Evolutionary conservation across 2,888 invertebrate species (phyloP), one percentile per base, ranked within the genome.

Genomic region (Coecobrya sp.): DNA sequence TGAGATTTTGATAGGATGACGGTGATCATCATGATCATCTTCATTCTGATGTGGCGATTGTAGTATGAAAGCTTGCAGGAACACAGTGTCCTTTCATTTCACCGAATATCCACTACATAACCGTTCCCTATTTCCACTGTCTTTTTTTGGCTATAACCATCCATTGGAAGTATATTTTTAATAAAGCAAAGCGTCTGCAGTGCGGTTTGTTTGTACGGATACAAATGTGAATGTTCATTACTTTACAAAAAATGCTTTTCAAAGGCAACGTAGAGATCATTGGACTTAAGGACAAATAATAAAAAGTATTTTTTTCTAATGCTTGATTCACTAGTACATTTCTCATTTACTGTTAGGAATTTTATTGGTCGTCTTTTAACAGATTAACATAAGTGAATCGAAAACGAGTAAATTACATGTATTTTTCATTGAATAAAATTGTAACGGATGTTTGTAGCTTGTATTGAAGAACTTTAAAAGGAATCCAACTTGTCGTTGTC

Each of bases 1-100:
- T 10, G 73, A 86, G 70, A 86, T 86, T 86, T 86, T 73, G 68
- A 85, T 68, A 52, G 68, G 68, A 85, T 68, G 70, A 55, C 73
- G 36, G 55, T 19, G 73, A 85, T 55, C 52, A 82, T 62, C 42
- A 86, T 73, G n/a, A 30, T 86, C 36, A 68, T 70, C 36, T 2
- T 65, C 11, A 62, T 30, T 27, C 42, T 52, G 86, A 86, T 86
- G 27, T 86, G 16, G 86, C 5, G 3, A 36, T 36, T 2, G 36
- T 36, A 36, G 36, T 36, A 36, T 2, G 36, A 73, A 73, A 42
- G 30, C 70, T 30, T 19, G 5, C 11, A 25, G 1, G 42, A 10
- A 7, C 19, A 19, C 27, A 30, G 68, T 42, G 45, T 73, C 45
- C 73, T 45, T 1, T 68, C 45, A 45, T 49, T 30, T 73, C 22